Percentiles rank a stretch among this genome's conserved stretches.
Conservation (phyloP, 2,888 invertebrate genomes). For the Patella ulyssiponensis region DNA sequence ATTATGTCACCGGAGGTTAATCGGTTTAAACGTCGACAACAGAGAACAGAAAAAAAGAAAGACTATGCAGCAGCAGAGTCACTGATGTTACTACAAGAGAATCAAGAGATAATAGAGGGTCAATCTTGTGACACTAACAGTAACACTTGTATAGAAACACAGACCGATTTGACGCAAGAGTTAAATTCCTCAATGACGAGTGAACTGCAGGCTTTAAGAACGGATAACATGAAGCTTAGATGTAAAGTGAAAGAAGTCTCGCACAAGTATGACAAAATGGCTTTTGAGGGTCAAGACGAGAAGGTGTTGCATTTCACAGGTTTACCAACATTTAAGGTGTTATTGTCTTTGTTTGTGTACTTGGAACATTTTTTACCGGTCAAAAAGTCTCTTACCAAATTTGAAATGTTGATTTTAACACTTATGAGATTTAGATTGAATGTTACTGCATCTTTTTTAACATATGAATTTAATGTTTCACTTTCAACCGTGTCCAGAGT, state of each 20-base stretch:
- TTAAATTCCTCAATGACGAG: neutral
- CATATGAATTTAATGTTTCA: constrained; percentile 11
- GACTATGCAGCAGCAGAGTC: too few relatives aligned
- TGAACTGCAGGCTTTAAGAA: too few relatives aligned
- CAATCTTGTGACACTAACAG: too few relatives aligned
- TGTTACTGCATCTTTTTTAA: neutral
- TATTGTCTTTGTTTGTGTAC: neutral
- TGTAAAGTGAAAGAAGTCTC: neutral
- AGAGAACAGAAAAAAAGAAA: too few relatives aligned
- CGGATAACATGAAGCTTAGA: neutral
- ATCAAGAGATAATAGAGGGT: too few relatives aligned
- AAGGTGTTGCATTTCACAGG: neutral
- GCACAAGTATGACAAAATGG: neutral
- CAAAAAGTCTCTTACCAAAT: too few relatives aligned
- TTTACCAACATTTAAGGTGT: neutral
- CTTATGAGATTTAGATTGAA: neutral
- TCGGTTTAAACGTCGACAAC: too few relatives aligned
- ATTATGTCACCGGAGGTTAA: too few relatives aligned
- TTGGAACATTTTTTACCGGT: neutral
- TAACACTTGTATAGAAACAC: neutral
- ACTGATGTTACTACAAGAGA: too few relatives aligned
- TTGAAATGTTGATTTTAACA: neutral
- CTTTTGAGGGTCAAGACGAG: neutral
- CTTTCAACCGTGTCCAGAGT: constrained; percentile 21
- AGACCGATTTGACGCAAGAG: neutral